Evolutionary conservation across 2,888 invertebrate genomes (phyloP), one percentile per base, ranked within the genome.

Genomic region (Papilio elwesi): DNA sequence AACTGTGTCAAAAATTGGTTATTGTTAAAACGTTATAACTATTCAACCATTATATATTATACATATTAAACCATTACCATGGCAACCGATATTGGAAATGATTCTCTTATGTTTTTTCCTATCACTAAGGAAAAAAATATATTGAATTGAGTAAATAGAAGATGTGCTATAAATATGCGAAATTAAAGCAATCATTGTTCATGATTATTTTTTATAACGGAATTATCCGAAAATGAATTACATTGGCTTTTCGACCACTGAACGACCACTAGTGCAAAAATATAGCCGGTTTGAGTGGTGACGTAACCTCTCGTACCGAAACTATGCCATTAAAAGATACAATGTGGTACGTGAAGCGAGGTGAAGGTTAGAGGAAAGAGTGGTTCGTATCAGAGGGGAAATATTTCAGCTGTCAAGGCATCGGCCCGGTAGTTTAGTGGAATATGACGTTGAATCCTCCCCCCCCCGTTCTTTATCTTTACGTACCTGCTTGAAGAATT

Each of bases 311-410:
- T 26, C 51, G 65, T 13, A 10, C 6, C 36, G 36, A 52, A 66
- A 66, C 26, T 53, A 43, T 63, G 48, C 48, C 43, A 38, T 43
- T 16, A 67, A 55, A 52, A 67, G 43, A 67, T 43, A 16, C 12
- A 67, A 15, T 16, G 59, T 12, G 59, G 0, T 62, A 10, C 59
- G 59, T 55, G 55, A 47, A 38, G 16, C 52, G 43, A 67, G 43
- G 67, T 53, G 67, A 67, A 67, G 67, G 67, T 47, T 67, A 67
- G 53, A 67, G 67, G 67, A 67, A 67, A 67, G 12, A 55, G 16
- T 67, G 59, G 43, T 13, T 67, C 16, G 43, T 16, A 43, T 53
- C 53, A 43, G 10, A 53, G 43, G 16, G 52, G 43, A 55, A 55
- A 66, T 66, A 36, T 65, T 43, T 43, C 59, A 62, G 43, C 59